Percentiles rank a stretch among this genome's conserved stretches.
Evolutionary conservation across 2,797 vertebrate species (phyloP).

Genomic region (Gastrophryne carolinensis): DNA sequence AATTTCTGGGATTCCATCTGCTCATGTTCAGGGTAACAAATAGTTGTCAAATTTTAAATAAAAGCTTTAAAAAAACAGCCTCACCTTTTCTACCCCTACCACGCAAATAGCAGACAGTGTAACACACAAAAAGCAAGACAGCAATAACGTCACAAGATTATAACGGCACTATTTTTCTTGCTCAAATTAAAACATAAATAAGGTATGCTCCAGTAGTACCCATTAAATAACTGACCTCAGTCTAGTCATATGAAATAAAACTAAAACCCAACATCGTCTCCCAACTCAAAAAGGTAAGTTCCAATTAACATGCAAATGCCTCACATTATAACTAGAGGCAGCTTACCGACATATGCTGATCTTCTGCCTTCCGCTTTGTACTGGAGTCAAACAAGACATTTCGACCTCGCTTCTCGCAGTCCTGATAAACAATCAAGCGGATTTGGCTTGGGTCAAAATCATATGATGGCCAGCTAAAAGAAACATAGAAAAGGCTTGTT

Average conservation of each 20-base stretch:
- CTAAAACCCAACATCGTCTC: neutral
- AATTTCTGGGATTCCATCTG: too few relatives aligned
- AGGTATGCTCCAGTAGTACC: neutral
- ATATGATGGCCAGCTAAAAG: conserved; percentile 87
- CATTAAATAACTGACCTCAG: neutral
- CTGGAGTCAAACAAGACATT: conserved; percentile 97
- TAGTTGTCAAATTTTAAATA: too few relatives aligned
- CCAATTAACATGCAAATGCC: too few relatives aligned
- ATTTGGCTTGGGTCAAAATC: conserved; percentile 95
- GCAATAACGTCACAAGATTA: too few relatives aligned
- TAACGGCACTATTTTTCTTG: too few relatives aligned
- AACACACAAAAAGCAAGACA: too few relatives aligned
- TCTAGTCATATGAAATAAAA: neutral
- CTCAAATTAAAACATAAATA: too few relatives aligned
- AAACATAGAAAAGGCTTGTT: conserved; percentile 51
- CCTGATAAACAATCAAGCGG: conserved; percentile 95
- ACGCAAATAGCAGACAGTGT: too few relatives aligned
- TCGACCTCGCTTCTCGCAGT: conserved; percentile 93
- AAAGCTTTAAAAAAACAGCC: too few relatives aligned
- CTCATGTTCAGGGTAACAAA: too few relatives aligned
- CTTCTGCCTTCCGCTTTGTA: conserved; percentile 87
- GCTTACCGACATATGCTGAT: conserved; percentile 85
- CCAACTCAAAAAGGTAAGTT: neutral
- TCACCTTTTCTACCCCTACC: too few relatives aligned
- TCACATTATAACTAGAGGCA: conserved; percentile 21